Percentiles rank a stretch among this genome's conserved stretches.
Evolutionary conservation across 2,113 vertebrate species (phyloP).

Genomic region (Sinocyclocheilus grahami): DNA sequence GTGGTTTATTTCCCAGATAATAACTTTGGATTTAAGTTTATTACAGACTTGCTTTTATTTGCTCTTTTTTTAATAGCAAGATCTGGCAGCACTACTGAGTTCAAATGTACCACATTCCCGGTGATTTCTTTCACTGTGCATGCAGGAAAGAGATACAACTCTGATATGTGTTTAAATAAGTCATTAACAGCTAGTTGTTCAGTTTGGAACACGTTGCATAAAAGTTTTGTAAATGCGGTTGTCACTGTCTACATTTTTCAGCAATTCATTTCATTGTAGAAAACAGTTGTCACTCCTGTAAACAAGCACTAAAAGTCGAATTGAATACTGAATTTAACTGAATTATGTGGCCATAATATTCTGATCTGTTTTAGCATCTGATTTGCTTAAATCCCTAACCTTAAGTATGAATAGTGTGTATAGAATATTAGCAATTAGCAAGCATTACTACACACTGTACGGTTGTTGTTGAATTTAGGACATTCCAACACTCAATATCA

Average conservation of each 20-base stretch:
- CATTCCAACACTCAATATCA: background rate
- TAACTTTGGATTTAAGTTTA: too few relatives aligned
- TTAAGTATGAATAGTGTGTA: background rate
- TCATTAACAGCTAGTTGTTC: background rate
- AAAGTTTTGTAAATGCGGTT: background rate
- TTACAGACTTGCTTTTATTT: too few relatives aligned
- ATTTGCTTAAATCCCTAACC: background rate
- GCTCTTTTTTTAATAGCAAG: too few relatives aligned
- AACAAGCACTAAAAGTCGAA: background rate
- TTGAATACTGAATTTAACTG: background rate
- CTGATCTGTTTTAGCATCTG: background rate
- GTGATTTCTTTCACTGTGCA: background rate
- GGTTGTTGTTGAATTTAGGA: background rate
- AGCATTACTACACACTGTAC: background rate
- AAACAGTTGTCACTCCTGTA: background rate
- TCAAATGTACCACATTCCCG: background rate
- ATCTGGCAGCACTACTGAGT: background rate
- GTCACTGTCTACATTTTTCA: background rate
- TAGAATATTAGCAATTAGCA: background rate
- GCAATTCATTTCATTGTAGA: background rate
- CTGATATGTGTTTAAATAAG: background rate
- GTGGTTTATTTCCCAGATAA: too few relatives aligned
- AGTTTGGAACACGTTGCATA: background rate
- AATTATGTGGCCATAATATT: background rate
- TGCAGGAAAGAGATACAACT: background rate